Conservation (phyloP, 2,113 vertebrate genomes). For the Corythoichthys intestinalis region DNA sequence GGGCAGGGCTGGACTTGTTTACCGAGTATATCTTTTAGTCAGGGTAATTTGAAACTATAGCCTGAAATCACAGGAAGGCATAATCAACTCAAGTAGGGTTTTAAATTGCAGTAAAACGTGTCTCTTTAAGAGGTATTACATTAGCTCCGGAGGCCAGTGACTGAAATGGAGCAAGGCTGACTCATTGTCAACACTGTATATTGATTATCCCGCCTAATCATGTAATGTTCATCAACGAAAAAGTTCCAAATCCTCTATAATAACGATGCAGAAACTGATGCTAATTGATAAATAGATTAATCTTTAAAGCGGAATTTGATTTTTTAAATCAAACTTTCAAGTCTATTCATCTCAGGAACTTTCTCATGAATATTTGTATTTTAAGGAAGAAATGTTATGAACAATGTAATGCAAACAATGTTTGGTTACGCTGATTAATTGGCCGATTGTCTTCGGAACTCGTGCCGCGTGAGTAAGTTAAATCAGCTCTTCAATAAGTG, state of each 20-base stretch:
- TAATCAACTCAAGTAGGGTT: constrained; percentile 36
- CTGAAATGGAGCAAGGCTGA: constrained; percentile 19
- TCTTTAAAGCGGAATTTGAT: neutral
- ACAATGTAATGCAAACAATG: too few relatives aligned
- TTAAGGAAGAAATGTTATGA: too few relatives aligned
- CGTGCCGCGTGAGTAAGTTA: too few relatives aligned
- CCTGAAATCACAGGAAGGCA: constrained; percentile 12
- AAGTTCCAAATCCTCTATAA: neutral
- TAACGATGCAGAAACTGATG: neutral
- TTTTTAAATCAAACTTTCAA: neutral
- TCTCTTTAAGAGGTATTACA: constrained; percentile 49
- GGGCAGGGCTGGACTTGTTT: constrained; percentile 1
- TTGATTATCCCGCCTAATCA: constrained; percentile 20
- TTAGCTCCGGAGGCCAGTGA: constrained; percentile 36
- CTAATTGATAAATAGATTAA: neutral
- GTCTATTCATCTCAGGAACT: too few relatives aligned
- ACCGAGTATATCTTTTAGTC: constrained; percentile 21
- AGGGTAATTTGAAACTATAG: constrained; percentile 40
- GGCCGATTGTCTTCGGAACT: too few relatives aligned
- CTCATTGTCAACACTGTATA: constrained; percentile 32
- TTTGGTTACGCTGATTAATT: too few relatives aligned
- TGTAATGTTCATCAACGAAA: constrained; percentile 21
- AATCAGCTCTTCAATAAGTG: too few relatives aligned
- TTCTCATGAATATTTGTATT: too few relatives aligned
- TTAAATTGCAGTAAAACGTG: constrained; percentile 26